A percentile compares a stretch with the other conserved stretches of the same genome.
Evolutionary conservation across 2,888 invertebrate genomes (phyloP).

Genomic region (Ptilodon capucinus): DNA sequence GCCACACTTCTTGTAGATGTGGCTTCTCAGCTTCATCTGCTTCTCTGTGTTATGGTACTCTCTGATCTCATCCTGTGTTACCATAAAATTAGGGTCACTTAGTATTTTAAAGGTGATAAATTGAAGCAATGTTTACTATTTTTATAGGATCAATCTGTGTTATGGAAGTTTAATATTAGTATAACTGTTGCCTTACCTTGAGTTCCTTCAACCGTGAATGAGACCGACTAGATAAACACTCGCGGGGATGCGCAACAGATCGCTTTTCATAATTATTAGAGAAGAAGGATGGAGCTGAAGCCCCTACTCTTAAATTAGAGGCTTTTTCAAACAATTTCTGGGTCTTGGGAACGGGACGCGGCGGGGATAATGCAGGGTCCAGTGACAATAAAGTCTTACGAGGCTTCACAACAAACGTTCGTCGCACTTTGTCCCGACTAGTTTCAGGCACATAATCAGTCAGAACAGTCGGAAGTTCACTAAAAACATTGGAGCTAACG

Average conservation of each 20-base stretch:
- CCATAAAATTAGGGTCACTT: not conserved
- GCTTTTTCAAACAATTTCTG: constrained; percentile 28
- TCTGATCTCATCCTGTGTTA: constrained; percentile 71
- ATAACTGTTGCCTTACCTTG: constrained; percentile 48
- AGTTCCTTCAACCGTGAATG: constrained; percentile 62
- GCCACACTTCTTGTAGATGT: constrained; percentile 64
- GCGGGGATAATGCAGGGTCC: constrained; percentile 54
- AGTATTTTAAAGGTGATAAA: not conserved
- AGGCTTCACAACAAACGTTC: constrained; percentile 59
- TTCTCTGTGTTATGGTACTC: constrained; percentile 61
- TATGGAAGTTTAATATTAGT: no score
- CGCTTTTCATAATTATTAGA: constrained; percentile 40
- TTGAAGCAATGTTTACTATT: not conserved
- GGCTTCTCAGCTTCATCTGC: constrained; percentile 50
- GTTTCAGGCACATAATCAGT: constrained; percentile 57
- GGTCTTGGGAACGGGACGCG: constrained; percentile 30
- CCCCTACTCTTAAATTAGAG: constrained; percentile 32
- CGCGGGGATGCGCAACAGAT: constrained; percentile 49
- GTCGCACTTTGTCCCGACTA: constrained; percentile 35
- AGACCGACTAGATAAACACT: constrained; percentile 61
- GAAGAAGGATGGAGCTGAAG: constrained; percentile 54
- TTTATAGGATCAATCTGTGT: no score
- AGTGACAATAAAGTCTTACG: constrained; percentile 64
- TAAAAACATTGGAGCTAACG: constrained; percentile 50
- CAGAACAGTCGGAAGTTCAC: constrained; percentile 65